A percentile compares a stretch with the other conserved stretches of the same genome.
Evolutionary conservation across 2,113 vertebrate genomes (phyloP).

Genomic region (Salvelinus namaycush): DNA sequence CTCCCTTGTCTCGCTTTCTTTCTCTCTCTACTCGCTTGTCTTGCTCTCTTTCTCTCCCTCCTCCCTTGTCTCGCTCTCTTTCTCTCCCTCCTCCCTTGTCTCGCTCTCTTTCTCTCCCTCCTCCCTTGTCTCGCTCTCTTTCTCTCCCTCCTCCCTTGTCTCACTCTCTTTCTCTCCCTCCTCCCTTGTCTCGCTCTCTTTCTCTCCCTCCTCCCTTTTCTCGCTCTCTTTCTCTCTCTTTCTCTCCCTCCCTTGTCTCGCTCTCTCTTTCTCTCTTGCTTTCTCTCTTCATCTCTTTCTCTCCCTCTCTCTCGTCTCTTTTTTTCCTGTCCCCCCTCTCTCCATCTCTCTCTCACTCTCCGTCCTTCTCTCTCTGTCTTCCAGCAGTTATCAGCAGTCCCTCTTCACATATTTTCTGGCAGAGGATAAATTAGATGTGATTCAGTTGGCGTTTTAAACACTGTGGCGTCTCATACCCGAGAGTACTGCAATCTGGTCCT

Average conservation of each 20-base stretch:
- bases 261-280: not conserved
- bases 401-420: slow-evolving; percentile 23
- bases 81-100: not conserved
- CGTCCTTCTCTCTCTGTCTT: no score
- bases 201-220: not conserved
- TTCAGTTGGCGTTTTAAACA: slow-evolving; percentile 58
- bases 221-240: not conserved
- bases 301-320: not conserved
- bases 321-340: not conserved
- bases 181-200: not conserved
- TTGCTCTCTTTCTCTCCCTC: not conserved
- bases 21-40: not conserved
- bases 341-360: not conserved
- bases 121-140: not conserved
- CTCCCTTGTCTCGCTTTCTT: not conserved
- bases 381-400: slow-evolving; percentile 13
- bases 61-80: not conserved
- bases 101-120: not conserved
- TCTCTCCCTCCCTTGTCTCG: not conserved
- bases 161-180: not conserved
- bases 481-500: slow-evolving; percentile 58
- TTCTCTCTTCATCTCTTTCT: not conserved
- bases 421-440: slow-evolving; percentile 65
- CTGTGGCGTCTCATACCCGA: slow-evolving; percentile 46
- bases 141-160: not conserved